These are phyloP conservation scores for Telmatherina bonti DNA, from an alignment of 2,797 vertebrate genomes.

Conservation along the genomic window DNA sequence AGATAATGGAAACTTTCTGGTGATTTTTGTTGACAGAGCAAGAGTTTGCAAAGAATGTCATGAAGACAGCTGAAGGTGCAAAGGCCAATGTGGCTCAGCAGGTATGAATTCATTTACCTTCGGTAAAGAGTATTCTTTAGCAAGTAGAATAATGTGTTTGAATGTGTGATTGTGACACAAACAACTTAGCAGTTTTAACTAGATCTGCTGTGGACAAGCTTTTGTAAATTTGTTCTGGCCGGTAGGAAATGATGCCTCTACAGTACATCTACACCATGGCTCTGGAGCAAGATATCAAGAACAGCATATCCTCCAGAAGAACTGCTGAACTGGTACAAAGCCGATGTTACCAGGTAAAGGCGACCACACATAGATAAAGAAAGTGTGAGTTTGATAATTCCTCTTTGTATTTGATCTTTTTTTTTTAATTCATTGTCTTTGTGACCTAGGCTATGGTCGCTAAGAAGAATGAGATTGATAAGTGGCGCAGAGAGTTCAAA, in stretches of 20 bases:
- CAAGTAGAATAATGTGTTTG: not conserved
- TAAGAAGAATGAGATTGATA: conserved; percentile 93
- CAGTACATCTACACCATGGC: conserved; percentile 88
- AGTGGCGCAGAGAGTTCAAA: conserved; percentile 95
- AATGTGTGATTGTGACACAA: not conserved
- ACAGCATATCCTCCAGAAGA: conserved; percentile 77
- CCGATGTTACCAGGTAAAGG: conserved; percentile 90
- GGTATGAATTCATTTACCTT: conserved; percentile 75
- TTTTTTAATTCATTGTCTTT: conserved; percentile 36
- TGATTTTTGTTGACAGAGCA: conserved; percentile 82
- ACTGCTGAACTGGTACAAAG: conserved; percentile 84
- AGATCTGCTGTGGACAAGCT: not conserved
- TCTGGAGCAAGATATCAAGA: conserved; percentile 89
- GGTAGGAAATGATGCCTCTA: conserved; percentile 90
- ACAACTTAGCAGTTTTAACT: not conserved
- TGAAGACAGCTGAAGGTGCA: conserved; percentile 88
- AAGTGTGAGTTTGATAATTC: not conserved
- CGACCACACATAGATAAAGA: not conserved
- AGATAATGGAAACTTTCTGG: not conserved
- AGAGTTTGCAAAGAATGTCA: conserved; percentile 91
- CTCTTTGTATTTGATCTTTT: conserved; percentile 7
- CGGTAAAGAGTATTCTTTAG: not conserved
- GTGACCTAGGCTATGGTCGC: conserved; percentile 86
- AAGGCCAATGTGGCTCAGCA: conserved; percentile 85
- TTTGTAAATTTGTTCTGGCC: conserved; percentile 7